Percentiles rank a stretch among this genome's conserved stretches.
phyloP scores from a whole-genome alignment of 2,888 invertebrate genomes.

The Thelaira solivaga region DNA sequence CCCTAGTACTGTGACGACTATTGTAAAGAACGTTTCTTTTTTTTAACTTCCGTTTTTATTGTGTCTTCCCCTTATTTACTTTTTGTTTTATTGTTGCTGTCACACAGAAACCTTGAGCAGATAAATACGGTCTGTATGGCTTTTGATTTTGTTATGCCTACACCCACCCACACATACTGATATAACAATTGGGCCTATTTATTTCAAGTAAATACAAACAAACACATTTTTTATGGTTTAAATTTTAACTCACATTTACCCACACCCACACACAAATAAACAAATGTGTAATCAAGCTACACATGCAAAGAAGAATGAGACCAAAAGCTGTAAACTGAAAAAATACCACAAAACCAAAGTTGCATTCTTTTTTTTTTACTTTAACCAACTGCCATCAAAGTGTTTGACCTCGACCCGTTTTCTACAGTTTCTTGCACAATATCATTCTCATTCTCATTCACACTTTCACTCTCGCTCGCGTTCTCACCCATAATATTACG shows the following conservation, averaged over 20 bases:
- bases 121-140: background rate
- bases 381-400: background rate
- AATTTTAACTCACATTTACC: no score
- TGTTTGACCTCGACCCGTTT: slow-evolving; percentile 57
- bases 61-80: background rate
- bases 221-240: no score
- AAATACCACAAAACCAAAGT: background rate
- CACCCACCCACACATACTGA: background rate
- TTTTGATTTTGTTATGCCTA: background rate
- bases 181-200: no score
- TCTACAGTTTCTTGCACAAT: slow-evolving; percentile 10
- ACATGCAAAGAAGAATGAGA: background rate
- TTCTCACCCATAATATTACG: background rate
- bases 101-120: slow-evolving; percentile 11
- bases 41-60: slow-evolving; percentile 26
- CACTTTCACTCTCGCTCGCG: no score
- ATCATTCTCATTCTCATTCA: background rate
- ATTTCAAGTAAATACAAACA: background rate
- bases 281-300: no score
- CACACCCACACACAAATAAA: background rate
- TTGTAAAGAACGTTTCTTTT: background rate
- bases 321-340: background rate
- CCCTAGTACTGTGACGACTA: background rate
- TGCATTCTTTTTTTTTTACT: background rate
- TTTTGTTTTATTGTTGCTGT: slow-evolving; percentile 16